Evolutionary conservation across 2,888 invertebrate species (phyloP).

Genomic region (Drosophila atripex): DNA sequence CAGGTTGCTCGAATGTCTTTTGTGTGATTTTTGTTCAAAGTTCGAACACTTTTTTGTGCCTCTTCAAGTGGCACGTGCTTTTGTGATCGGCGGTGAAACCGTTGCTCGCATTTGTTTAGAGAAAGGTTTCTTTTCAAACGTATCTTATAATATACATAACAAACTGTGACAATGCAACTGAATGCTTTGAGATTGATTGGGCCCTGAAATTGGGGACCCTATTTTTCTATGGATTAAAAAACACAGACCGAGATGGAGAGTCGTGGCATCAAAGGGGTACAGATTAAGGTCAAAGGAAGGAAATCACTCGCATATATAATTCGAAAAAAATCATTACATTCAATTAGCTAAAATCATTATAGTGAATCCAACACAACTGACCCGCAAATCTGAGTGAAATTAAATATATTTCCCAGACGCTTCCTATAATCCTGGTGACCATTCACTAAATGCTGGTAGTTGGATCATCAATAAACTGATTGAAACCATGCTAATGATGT

Average conservation of each 20-base stretch:
- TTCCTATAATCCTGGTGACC: conserved; percentile 23
- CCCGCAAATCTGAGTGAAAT: conserved; percentile 55
- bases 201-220: conserved; percentile 43
- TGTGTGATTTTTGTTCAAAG: conserved; percentile 37
- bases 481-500: conserved; percentile 74
- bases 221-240: conserved; percentile 16
- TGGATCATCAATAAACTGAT: conserved; percentile 69
- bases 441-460: conserved; percentile 66
- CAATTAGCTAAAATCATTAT: conserved; percentile 67
- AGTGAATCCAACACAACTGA: conserved; percentile 47
- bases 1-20: conserved; percentile 33
- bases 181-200: conserved; percentile 65
- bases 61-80: conserved; percentile 75
- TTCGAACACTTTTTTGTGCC: conserved; percentile 26
- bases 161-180: conserved; percentile 54
- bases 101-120: conserved; percentile 71
- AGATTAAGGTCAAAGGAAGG: conserved; percentile 33
- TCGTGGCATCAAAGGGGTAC: conserved; percentile 1
- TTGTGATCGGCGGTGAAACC: conserved; percentile 66
- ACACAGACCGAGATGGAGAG: not conserved
- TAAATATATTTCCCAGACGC: conserved; percentile 12
- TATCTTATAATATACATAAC: conserved; percentile 51
- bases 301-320: not conserved
- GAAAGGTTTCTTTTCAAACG: conserved; percentile 66
- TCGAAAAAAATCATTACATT: conserved; percentile 58